Evolutionary conservation across 1,140 invertebrate genomes (phyloP).

Genomic region (Drosophila eugracilis): DNA sequence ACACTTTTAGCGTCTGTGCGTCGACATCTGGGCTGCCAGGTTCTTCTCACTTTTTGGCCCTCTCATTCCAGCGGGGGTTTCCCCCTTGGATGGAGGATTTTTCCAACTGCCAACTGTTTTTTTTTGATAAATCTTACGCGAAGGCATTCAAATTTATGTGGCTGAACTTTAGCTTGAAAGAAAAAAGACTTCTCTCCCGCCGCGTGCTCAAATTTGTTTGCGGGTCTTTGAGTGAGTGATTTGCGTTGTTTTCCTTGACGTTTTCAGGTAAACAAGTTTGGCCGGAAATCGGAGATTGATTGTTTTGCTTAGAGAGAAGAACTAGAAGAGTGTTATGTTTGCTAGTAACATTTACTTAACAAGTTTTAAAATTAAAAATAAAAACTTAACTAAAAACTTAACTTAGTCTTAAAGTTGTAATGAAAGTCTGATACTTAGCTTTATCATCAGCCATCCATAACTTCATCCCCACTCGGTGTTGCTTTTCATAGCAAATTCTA

Average conservation of each 20-base stretch:
- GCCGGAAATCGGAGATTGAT: not conserved
- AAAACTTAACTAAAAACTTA: too few relatives aligned
- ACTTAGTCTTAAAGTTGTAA: too few relatives aligned
- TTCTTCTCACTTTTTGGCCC: constrained; percentile 17
- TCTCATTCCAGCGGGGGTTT: too few relatives aligned
- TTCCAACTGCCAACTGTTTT: constrained; percentile 38
- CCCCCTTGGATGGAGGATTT: constrained; percentile 14
- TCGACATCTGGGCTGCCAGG: constrained; percentile 43
- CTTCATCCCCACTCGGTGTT: constrained; percentile 10
- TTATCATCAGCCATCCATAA: constrained; percentile 1
- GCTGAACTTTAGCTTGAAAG: constrained; percentile 2
- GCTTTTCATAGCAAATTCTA: constrained; percentile 33
- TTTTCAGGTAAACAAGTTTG: constrained; percentile 35
- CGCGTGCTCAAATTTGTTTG: not conserved
- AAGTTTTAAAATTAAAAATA: too few relatives aligned
- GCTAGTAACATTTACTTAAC: too few relatives aligned
- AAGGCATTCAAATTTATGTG: constrained; percentile 39
- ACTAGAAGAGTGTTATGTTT: not conserved
- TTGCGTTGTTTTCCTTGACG: constrained; percentile 9
- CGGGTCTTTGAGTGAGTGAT: constrained; percentile 18
- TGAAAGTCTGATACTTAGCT: not conserved
- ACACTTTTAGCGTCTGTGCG: constrained; percentile 63
- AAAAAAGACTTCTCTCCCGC: not conserved
- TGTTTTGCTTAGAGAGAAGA: not conserved
- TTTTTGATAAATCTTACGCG: constrained; percentile 39